Evolutionary conservation across 1,140 invertebrate species (phyloP).

Genomic region (Metaphire vulgaris): DNA sequence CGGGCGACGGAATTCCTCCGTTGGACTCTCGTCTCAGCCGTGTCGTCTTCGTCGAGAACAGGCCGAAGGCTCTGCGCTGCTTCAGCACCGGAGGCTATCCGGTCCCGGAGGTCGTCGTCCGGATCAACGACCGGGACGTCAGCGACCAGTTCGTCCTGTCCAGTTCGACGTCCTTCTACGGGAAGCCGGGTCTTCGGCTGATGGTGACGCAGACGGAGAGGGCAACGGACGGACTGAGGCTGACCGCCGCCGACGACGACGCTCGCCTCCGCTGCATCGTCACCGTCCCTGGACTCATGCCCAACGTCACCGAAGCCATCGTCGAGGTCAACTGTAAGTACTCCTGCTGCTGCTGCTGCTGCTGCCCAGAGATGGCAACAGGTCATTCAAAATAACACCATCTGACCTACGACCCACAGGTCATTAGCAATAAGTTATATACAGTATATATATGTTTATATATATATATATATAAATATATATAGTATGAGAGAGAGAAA

Average conservation of each 20-base stretch:
- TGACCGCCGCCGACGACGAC: neutral
- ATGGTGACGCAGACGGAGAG: neutral
- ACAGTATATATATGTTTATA: no score
- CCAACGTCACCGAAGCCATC: neutral
- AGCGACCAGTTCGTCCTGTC: neutral
- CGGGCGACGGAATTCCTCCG: neutral
- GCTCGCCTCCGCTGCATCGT: neutral
- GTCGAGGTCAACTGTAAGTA: neutral
- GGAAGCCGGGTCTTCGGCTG: neutral
- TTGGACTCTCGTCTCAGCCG: neutral
- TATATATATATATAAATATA: no score
- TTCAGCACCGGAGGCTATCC: conserved; percentile 26
- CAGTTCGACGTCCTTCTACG: neutral
- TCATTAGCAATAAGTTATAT: no score
- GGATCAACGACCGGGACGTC: neutral
- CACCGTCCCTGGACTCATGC: neutral
- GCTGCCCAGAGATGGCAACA: no score
- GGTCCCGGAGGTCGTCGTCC: conserved; percentile 15
- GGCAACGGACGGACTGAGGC: neutral
- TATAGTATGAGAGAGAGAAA: no score
- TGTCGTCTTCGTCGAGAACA: conserved; percentile 21
- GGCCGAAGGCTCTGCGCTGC: conserved; percentile 21
- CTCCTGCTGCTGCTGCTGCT: neutral
- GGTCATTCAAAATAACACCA: no score
- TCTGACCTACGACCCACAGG: no score